These are phyloP conservation scores for Papilio polytes DNA, from an alignment of 1,140 invertebrate species.

Conservation along the genomic window DNA sequence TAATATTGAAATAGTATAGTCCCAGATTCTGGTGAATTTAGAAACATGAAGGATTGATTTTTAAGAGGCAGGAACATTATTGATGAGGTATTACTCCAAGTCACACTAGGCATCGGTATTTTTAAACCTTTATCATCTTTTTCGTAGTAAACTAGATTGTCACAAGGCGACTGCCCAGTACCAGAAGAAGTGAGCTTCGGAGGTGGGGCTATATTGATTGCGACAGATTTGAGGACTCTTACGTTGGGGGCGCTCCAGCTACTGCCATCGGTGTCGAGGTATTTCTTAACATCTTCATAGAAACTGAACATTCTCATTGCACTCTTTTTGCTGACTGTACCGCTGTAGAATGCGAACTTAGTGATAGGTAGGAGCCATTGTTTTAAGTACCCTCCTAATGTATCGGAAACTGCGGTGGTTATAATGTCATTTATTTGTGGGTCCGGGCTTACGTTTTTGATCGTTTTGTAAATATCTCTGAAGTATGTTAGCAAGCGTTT, in stretches of 20 bases:
- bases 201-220: conserved; percentile 56
- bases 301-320: conserved; percentile 59
- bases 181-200: conserved; percentile 43
- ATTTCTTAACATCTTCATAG: conserved; percentile 62
- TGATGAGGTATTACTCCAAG: conserved; percentile 56
- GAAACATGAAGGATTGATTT: conserved; percentile 55
- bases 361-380: conserved; percentile 65
- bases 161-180: conserved; percentile 55
- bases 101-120: conserved; percentile 63
- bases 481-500: conserved; percentile 60
- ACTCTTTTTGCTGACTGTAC: conserved; percentile 58
- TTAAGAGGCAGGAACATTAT: conserved; percentile 71
- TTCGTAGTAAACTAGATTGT: conserved; percentile 61
- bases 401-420: conserved; percentile 65
- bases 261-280: conserved; percentile 60
- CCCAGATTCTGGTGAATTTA: conserved; percentile 55
- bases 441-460: conserved; percentile 56
- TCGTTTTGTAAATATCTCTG: conserved; percentile 49
- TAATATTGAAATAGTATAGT: conserved; percentile 65
- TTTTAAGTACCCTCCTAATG: conserved; percentile 70
- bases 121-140: conserved; percentile 58
- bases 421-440: conserved; percentile 51
- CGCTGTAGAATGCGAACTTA: conserved; percentile 69
- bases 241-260: conserved; percentile 58
- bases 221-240: conserved; percentile 54